phyloP scores from a whole-genome alignment of 2,888 invertebrate genomes.

The Nowickia ferox region DNA sequence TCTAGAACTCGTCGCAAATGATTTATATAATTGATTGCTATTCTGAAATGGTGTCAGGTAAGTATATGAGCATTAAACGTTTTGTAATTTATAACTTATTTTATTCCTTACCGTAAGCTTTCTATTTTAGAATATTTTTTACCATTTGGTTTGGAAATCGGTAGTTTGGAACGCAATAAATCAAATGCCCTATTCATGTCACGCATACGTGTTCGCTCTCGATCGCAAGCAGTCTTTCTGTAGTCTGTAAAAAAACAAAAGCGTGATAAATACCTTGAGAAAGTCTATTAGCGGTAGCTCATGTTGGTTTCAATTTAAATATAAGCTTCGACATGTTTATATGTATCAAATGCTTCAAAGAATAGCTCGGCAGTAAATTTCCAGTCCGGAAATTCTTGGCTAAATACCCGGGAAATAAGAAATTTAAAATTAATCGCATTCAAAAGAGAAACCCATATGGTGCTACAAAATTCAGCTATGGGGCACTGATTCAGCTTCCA shows the following conservation, averaged over 20 bases:
- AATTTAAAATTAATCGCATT: too few relatives aligned
- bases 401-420: too few relatives aligned
- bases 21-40: constrained; percentile 90
- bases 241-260: constrained; percentile 85
- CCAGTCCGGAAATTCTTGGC: too few relatives aligned
- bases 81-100: not conserved
- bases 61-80: not conserved
- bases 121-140: constrained; percentile 94
- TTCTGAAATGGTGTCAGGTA: constrained; percentile 83
- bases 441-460: too few relatives aligned
- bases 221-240: constrained; percentile 92
- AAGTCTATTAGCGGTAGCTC: not conserved
- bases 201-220: constrained; percentile 92
- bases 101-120: constrained; percentile 86
- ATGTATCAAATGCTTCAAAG: too few relatives aligned
- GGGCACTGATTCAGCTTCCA: too few relatives aligned
- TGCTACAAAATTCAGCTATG: too few relatives aligned
- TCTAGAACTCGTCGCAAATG: constrained; percentile 85
- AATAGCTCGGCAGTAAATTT: too few relatives aligned
- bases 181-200: constrained; percentile 94
- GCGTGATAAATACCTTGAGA: not conserved
- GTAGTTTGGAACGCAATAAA: constrained; percentile 88
- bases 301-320: too few relatives aligned
- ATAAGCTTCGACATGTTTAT: too few relatives aligned
- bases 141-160: constrained; percentile 91